Evolutionary conservation across 2,113 vertebrate species (phyloP), one percentile per base, ranked within the genome.

Genomic region (Athene noctua): DNA sequence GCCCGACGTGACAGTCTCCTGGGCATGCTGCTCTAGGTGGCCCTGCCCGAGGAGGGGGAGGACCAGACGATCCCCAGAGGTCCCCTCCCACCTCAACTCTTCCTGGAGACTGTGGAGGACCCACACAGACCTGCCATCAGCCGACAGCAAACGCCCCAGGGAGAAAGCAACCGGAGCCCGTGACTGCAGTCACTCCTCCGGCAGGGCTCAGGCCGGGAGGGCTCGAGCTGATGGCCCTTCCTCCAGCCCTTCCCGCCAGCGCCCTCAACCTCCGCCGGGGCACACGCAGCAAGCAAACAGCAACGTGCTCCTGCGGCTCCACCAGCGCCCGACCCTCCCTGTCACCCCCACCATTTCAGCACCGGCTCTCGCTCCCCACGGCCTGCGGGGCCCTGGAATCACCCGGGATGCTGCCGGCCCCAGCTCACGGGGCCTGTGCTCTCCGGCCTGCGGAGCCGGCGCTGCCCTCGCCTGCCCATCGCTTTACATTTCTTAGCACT

Each of bases 181-280:
- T 23, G 29, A 22, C 6, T 5, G 21, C 11, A 17, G 36, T 11
- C 40, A 9, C 11, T 20, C 23, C 29, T 38, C 34, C 12, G 4
- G 1, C 4, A 42, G 15, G 32, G 27, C 47, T 34, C 40, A 19
- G 0, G 34, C 7, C 29, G 66, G 4, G 42, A 29, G 47, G 1
- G 20, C 75, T 49, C 20, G 49, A 49, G n/a, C 52, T 57, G 57
- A 25, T 0, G 13, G 66, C n/a, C 57, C n/a, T 19, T 49, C 67
- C 66, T 14, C 13, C 29, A 21, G 30, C 57, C 25, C 51, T 10
- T 51, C 4, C 70, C 15, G 17, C 29, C 55, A 36, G 16, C 5
- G 16, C 26, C 62, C 62, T 61, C 70, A 34, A 1, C 79, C 38
- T n/a, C 5, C 67, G 8, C 29, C 4, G 46, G 38, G 14, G 54